Conservation (phyloP, 1,140 invertebrate genomes). For the Anagrus nilaparvatae region DNA sequence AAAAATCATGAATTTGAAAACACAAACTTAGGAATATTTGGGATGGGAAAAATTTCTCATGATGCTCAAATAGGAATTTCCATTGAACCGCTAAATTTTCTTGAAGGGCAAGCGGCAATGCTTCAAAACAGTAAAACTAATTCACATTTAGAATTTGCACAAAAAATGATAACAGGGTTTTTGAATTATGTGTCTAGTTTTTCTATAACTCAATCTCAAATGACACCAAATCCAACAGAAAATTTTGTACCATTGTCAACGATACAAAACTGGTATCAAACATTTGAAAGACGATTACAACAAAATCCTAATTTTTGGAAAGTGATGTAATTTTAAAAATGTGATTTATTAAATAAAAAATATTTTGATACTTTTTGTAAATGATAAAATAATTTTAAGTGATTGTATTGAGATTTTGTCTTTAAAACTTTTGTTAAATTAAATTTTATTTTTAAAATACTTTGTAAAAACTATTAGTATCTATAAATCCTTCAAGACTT, state of each 20-base stretch:
- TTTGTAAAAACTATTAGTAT: too few relatives aligned
- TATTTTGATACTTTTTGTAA: too few relatives aligned
- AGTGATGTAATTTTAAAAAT: constrained; percentile 35
- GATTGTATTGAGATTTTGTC: not conserved
- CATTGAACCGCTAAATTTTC: constrained; percentile 61
- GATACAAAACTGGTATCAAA: constrained; percentile 88
- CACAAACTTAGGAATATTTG: constrained; percentile 49
- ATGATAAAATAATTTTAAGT: too few relatives aligned
- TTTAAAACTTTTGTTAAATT: too few relatives aligned
- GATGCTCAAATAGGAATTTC: constrained; percentile 93
- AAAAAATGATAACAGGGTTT: constrained; percentile 90
- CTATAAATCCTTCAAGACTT: too few relatives aligned
- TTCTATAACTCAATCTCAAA: constrained; percentile 66
- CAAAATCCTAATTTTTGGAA: constrained; percentile 96
- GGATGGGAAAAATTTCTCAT: constrained; percentile 69
- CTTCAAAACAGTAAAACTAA: constrained; percentile 45
- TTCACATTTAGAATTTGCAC: constrained; percentile 70
- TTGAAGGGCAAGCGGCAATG: constrained; percentile 47
- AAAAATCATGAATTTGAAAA: constrained; percentile 61
- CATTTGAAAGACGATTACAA: constrained; percentile 77
- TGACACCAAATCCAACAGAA: constrained; percentile 68
- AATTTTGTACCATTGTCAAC: constrained; percentile 78
- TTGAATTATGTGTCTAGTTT: constrained; percentile 89
- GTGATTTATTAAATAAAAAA: too few relatives aligned
- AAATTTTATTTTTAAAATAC: too few relatives aligned